Evolutionary conservation across 2,888 invertebrate genomes (phyloP), one percentile per base, ranked within the genome.

Genomic region (Sinhomidia bicolor): DNA sequence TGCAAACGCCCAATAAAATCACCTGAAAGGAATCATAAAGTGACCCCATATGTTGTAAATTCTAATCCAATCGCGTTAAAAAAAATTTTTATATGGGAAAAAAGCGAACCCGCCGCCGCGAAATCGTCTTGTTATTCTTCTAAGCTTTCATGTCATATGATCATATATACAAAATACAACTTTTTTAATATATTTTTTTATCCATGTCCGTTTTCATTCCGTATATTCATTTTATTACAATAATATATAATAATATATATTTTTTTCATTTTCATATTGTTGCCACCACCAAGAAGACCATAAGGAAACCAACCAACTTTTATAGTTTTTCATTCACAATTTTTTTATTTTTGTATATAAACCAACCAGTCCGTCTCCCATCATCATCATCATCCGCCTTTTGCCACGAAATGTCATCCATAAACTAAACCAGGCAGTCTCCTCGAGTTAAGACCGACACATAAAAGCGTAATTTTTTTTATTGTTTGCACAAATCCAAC

Each of bases 1-100:
- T 84, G 84, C 84, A 54, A 84, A 74, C 84, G 84, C 84, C 84
- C 84, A 84, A 76, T 76, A 76, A 84, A 84, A 76, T 76, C 84
- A 84, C 84, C 84, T 84, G 68, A 76, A 74, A 82, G 36, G 71
- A 57, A 76, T 60, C 84, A 60, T 60, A 57, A 62, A 84, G 74
- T 84, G 57, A 76, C 76, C 74, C 74, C 60, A 76, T 26, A 23
- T 29, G 60, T 60, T 76, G 76, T 71, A 84, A 84, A 84, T 84
- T 71, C 60, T 84, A 74, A 84, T 74, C 76, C 71, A 68, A 83
- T 71, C 81, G 20, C 54, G 17, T 20, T 62, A 14, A 7, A n/a
- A n/a, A 51, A 3, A 7, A 51, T 51, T 51, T 51, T 51, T n/a
- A 14, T n/a, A n/a, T 60, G 60, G 60, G 3, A 51, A 7, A 9